Evolutionary conservation across 2,113 vertebrate species (phyloP).

Genomic region (Pyrgilauda ruficollis): DNA sequence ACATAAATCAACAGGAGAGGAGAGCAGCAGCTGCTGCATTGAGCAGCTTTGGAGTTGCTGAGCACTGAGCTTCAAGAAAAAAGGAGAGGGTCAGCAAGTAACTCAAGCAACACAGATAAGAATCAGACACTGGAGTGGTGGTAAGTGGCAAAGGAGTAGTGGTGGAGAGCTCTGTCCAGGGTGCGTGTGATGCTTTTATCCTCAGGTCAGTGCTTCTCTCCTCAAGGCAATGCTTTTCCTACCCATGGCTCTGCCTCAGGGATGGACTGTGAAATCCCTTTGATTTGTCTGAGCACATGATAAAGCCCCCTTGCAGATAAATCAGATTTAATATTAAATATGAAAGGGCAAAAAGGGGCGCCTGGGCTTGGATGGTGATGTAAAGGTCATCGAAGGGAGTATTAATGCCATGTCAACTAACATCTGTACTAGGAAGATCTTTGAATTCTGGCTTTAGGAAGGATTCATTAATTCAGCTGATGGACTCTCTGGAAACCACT

Average conservation of each 20-base stretch:
- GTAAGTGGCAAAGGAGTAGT: background rate
- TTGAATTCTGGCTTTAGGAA: background rate
- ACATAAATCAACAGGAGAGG: background rate
- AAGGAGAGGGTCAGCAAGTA: accelerated
- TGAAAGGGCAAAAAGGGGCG: background rate
- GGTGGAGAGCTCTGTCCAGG: background rate
- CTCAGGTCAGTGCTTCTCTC: background rate
- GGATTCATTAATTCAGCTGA: background rate
- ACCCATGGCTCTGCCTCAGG: background rate
- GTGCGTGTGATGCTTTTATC: background rate
- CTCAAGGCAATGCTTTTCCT: background rate
- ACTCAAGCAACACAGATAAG: background rate
- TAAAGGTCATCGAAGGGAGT: background rate
- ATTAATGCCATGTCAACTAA: background rate
- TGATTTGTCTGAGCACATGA: background rate
- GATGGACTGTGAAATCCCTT: background rate
- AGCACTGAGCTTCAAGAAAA: background rate
- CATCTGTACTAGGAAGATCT: background rate
- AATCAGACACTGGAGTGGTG: background rate
- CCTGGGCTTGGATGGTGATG: background rate
- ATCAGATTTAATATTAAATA: background rate
- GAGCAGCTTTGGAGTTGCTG: background rate
- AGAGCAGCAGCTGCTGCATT: background rate
- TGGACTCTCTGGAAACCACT: background rate
- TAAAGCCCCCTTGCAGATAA: background rate